Conservation (phyloP, 2,797 vertebrate genomes). For the Capromys pilorides region DNA sequence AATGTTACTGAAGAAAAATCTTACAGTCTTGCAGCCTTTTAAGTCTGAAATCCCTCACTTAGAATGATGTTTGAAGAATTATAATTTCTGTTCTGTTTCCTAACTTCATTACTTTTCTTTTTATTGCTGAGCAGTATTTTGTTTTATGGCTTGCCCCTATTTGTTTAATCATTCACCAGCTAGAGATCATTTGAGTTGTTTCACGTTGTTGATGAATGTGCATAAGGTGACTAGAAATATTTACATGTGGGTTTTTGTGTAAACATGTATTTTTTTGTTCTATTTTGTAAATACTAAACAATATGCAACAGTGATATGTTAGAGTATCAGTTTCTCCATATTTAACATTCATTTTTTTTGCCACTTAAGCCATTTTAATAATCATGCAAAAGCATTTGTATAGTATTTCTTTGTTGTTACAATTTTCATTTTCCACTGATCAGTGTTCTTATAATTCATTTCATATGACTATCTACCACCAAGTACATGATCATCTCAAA, state of each 20-base stretch:
- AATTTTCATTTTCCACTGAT: neutral
- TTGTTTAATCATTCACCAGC: slow-evolving; percentile 28
- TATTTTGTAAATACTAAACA: neutral
- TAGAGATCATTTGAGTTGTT: slow-evolving; percentile 2
- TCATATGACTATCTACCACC: neutral
- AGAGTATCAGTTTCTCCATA: neutral
- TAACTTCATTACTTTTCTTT: neutral
- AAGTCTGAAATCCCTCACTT: neutral
- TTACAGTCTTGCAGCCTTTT: neutral
- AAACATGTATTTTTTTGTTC: neutral
- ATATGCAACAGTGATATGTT: neutral
- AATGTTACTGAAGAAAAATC: neutral
- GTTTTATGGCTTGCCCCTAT: neutral
- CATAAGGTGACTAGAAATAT: neutral
- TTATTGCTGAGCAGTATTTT: neutral
- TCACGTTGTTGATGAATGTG: neutral
- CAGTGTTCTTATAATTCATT: neutral
- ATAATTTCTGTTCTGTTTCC: neutral
- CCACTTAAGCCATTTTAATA: neutral
- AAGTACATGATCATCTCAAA: neutral
- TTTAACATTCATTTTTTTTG: slow-evolving; percentile 1
- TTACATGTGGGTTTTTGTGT: neutral
- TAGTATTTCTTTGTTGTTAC: neutral
- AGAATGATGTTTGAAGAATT: neutral
- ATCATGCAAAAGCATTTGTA: neutral